A percentile compares a stretch with the other conserved stretches of the same genome.
These are phyloP conservation scores for Minunthozetes semirufus DNA, from an alignment of 2,888 invertebrate species.

Conservation along the genomic window DNA sequence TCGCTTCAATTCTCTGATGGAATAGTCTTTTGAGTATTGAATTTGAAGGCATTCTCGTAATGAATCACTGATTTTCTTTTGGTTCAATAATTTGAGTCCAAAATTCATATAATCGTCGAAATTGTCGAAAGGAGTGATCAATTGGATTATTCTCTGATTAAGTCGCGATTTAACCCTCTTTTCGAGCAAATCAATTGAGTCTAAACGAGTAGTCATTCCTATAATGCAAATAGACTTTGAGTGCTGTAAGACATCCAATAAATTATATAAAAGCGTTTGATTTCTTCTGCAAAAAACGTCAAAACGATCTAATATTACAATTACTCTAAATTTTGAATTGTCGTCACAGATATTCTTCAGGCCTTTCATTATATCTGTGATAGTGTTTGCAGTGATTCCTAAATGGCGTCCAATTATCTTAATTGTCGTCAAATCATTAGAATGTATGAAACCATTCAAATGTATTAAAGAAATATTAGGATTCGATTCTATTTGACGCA, in stretches of 20 bases:
- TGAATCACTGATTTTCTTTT: not conserved
- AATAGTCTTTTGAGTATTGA: not conserved
- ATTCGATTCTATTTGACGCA: not conserved
- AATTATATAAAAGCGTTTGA: conserved; percentile 37
- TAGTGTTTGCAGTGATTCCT: conserved; percentile 11
- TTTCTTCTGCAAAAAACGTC: conserved; percentile 37
- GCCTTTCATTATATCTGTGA: conserved; percentile 25
- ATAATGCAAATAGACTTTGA: conserved; percentile 36
- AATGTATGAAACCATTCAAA: conserved; percentile 30
- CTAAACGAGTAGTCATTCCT: conserved; percentile 35
- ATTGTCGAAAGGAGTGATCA: conserved; percentile 32
- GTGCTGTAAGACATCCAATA: conserved; percentile 36
- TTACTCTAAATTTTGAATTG: conserved; percentile 4
- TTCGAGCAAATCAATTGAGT: conserved; percentile 36
- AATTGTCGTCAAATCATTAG: conserved; percentile 30
- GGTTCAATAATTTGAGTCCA: not conserved
- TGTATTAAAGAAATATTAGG: not conserved
- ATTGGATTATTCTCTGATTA: conserved; percentile 28
- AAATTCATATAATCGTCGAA: conserved; percentile 29
- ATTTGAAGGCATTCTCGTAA: not conserved
- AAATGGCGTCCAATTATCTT: conserved; percentile 30
- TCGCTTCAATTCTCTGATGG: not conserved
- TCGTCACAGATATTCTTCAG: conserved; percentile 7
- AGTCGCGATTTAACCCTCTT: conserved; percentile 38
- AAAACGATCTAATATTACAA: conserved; percentile 36